Conservation (phyloP, 2,888 invertebrate genomes). For the Antitype chi region DNA sequence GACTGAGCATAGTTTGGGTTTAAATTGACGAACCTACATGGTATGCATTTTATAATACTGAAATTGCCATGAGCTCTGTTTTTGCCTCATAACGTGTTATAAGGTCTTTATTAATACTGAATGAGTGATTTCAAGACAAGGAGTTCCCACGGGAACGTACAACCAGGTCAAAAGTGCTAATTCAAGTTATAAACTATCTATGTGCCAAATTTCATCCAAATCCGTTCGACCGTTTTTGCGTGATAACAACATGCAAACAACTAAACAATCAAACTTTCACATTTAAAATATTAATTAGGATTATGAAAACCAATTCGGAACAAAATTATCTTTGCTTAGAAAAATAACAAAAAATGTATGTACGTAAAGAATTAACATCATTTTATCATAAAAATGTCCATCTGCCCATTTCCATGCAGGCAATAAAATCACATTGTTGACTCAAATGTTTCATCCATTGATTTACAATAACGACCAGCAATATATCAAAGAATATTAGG, state of each 20-base stretch:
- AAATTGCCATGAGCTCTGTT: background rate
- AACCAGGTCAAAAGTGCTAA: no score
- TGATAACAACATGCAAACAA: no score
- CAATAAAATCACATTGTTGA: conserved; percentile 58
- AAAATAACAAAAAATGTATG: background rate
- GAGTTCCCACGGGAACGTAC: no score
- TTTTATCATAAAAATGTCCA: conserved; percentile 40
- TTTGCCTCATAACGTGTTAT: background rate
- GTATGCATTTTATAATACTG: background rate
- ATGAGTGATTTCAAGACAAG: background rate
- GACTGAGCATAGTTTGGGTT: background rate
- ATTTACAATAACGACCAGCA: conserved; percentile 56
- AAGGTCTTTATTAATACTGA: background rate
- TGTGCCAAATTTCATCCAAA: no score
- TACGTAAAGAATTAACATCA: conserved; percentile 5
- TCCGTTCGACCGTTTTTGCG: no score
- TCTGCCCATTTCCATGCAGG: conserved; percentile 35
- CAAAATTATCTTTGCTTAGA: background rate
- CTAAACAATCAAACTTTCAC: no score
- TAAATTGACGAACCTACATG: no score
- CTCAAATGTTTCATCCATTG: conserved; percentile 60
- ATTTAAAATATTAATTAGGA: no score
- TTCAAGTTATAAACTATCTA: no score
- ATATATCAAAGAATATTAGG: conserved; percentile 56
- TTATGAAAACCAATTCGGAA: background rate